These are phyloP conservation scores for Tragelaphus buxtoni DNA, from an alignment of 2,113 vertebrate genomes.

Conservation along the genomic window DNA sequence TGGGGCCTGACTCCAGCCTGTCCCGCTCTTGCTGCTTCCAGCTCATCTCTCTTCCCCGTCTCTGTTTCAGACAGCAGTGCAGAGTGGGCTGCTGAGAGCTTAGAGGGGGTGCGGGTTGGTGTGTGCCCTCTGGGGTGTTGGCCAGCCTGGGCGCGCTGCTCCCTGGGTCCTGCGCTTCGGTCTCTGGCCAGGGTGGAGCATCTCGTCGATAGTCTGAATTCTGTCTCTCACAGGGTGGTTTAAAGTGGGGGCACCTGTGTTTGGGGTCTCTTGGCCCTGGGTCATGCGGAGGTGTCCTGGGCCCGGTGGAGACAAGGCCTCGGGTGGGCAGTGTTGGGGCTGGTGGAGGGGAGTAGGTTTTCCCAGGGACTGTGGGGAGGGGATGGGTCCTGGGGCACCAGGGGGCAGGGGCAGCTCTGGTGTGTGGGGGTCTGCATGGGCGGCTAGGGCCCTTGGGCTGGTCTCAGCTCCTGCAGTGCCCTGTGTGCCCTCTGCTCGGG, in stretches of 20 bases:
- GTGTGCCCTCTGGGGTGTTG: not conserved
- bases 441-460: accelerated
- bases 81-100: not conserved
- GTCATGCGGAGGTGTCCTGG: not conserved
- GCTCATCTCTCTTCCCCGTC: not conserved
- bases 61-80: not conserved
- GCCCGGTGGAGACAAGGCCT: not conserved
- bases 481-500: not conserved
- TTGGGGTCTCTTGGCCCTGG: not conserved
- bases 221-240: not conserved
- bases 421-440: accelerated
- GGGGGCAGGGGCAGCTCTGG: not conserved
- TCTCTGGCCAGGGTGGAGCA: not conserved
- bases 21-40: not conserved
- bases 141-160: not conserved
- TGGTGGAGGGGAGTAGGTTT: too few species aligned
- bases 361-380: not conserved
- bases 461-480: not conserved
- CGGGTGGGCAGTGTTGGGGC: not conserved
- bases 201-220: accelerated
- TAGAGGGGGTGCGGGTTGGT: not conserved
- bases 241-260: not conserved
- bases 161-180: not conserved
- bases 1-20: not conserved
- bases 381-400: not conserved